phyloP scores from a whole-genome alignment of 2,797 vertebrate genomes.

The Melanotaenia trifasciata region DNA sequence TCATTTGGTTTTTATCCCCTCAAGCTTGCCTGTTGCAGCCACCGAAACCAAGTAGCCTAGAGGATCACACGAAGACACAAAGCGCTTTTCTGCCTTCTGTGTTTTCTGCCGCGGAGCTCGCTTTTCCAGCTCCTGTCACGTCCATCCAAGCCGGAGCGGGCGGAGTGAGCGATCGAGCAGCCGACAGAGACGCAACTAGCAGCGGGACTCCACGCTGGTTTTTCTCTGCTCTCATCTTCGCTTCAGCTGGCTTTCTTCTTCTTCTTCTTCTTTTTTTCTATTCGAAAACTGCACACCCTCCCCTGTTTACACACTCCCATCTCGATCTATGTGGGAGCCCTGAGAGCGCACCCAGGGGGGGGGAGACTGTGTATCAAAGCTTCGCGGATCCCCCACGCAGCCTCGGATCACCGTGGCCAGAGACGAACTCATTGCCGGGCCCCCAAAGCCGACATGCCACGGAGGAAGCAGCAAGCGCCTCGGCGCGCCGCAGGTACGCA shows the following conservation, averaged over 20 bases:
- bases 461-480: conserved; percentile 98
- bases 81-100: conserved; percentile 62
- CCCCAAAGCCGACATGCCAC: conserved; percentile 88
- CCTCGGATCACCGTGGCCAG: conserved; percentile 85
- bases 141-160: conserved; percentile 72
- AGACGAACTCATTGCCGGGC: conserved; percentile 78
- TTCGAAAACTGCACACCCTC: conserved; percentile 68
- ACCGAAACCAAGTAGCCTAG: conserved; percentile 80
- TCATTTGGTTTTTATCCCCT: conserved; percentile 89
- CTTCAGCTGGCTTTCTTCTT: conserved; percentile 43
- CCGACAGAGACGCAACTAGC: conserved; percentile 15
- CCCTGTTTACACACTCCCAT: conserved; percentile 40
- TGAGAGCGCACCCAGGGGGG: conserved; percentile 78
- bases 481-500: conserved; percentile 93
- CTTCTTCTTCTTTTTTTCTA: conserved; percentile 59
- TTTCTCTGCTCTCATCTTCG: not conserved
- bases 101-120: conserved; percentile 52
- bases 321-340: conserved; percentile 81
- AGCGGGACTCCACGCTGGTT: conserved; percentile 37
- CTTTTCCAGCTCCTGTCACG: conserved; percentile 73
- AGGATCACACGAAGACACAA: conserved; percentile 77
- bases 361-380: conserved; percentile 82
- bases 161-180: conserved; percentile 48
- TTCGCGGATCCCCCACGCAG: conserved; percentile 76
- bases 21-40: conserved; percentile 95